phyloP scores from a whole-genome alignment of 2,797 vertebrate genomes.

The Acestrorhynchus altus region DNA sequence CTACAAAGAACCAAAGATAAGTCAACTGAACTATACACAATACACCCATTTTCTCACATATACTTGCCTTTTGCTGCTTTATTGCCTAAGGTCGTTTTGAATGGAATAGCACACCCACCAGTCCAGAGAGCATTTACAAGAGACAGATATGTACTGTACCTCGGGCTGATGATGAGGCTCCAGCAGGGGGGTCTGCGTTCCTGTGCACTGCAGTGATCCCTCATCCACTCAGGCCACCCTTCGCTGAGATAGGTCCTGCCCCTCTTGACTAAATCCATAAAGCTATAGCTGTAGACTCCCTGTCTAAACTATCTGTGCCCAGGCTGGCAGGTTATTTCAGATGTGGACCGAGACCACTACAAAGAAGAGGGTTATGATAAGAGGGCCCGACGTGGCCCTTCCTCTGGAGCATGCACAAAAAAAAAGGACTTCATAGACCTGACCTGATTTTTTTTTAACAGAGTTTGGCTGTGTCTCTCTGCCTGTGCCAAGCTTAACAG shows the following conservation, averaged over 20 bases:
- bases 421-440: conserved; percentile 62
- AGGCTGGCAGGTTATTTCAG: conserved; percentile 55
- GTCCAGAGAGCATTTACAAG: conserved; percentile 46
- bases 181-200: conserved; percentile 63
- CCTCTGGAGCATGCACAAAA: conserved; percentile 59
- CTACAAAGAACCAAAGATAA: neutral
- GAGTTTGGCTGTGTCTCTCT: conserved; percentile 67
- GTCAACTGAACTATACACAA: neutral
- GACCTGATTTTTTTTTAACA: conserved; percentile 68
- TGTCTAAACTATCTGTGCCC: conserved; percentile 43
- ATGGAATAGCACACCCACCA: conserved; percentile 38
- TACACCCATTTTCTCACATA: neutral
- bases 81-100: conserved; percentile 39
- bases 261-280: conserved; percentile 39
- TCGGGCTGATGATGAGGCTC: conserved; percentile 67
- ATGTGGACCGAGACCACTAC: conserved; percentile 50
- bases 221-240: conserved; percentile 62
- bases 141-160: conserved; percentile 71
- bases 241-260: conserved; percentile 51
- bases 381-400: conserved; percentile 66
- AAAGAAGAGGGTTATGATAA: conserved; percentile 60
- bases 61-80: conserved; percentile 34
- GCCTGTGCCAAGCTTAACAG: conserved; percentile 59
- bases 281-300: conserved; percentile 39
- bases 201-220: conserved; percentile 58